phyloP scores from a whole-genome alignment of 2,797 vertebrate genomes.

The Triplophysa yarkandensis region DNA sequence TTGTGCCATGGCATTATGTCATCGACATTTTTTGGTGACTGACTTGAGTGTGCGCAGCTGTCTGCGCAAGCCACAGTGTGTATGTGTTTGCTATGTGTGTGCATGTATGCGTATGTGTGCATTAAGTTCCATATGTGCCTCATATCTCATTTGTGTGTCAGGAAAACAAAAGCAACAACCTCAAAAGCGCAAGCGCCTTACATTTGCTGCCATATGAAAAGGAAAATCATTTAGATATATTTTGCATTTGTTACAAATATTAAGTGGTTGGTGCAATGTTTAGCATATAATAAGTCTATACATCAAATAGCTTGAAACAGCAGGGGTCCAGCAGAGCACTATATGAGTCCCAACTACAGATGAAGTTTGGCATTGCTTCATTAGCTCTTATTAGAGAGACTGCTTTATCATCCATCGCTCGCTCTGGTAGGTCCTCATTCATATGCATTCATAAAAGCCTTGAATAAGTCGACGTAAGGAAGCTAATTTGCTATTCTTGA shows the following conservation, averaged over 20 bases:
- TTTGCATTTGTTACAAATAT: no score
- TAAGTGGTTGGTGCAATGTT: not conserved
- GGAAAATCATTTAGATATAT: not conserved
- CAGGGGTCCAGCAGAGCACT: constrained; percentile 1
- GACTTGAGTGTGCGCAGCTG: constrained; percentile 43
- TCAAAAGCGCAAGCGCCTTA: not conserved
- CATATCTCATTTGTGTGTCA: not conserved
- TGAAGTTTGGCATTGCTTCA: constrained; percentile 38
- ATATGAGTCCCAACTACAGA: constrained; percentile 11
- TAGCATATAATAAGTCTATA: not conserved
- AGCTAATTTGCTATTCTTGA: constrained; percentile 36
- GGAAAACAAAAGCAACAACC: not conserved
- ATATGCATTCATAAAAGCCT: constrained; percentile 41
- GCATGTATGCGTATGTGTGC: constrained; percentile 4
- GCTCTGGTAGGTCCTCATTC: constrained; percentile 14
- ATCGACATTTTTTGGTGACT: constrained; percentile 23
- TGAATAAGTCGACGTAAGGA: constrained; percentile 39
- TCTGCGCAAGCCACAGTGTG: constrained; percentile 22
- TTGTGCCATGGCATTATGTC: constrained; percentile 32
- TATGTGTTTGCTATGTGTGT: not conserved
- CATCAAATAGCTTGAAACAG: not conserved
- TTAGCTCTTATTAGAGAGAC: constrained; percentile 37
- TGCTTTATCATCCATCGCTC: constrained; percentile 32
- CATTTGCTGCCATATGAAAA: not conserved
- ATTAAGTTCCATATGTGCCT: not conserved